These are phyloP conservation scores for Jordanella pulchra DNA, from an alignment of 2,797 vertebrate species.

Conservation along the genomic window DNA sequence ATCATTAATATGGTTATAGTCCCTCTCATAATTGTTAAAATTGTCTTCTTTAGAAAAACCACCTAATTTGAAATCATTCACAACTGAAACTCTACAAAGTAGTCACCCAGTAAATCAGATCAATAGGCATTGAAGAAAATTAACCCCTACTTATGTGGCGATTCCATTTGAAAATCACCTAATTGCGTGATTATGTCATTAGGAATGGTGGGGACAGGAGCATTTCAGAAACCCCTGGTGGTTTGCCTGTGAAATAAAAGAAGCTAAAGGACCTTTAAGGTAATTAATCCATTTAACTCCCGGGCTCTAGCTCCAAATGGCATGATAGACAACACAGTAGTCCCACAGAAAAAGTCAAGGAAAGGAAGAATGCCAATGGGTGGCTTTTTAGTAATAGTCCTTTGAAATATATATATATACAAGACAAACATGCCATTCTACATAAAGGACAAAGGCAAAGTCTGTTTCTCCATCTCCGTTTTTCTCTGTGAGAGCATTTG, in stretches of 20 bases:
- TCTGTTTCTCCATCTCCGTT: constrained; percentile 56
- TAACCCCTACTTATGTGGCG: constrained; percentile 82
- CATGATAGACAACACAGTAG: constrained; percentile 80
- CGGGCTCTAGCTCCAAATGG: constrained; percentile 75
- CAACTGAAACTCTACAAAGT: constrained; percentile 62
- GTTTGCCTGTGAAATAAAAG: constrained; percentile 86
- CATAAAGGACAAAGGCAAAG: constrained; percentile 65
- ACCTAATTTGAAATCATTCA: constrained; percentile 28
- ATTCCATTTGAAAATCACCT: constrained; percentile 87
- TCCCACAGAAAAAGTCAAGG: constrained; percentile 69
- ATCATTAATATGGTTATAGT: background rate
- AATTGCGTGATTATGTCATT: constrained; percentile 98
- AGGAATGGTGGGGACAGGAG: constrained; percentile 66
- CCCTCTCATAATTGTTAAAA: constrained; percentile 13
- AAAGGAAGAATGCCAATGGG: constrained; percentile 80
- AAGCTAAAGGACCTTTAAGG: constrained; percentile 87
- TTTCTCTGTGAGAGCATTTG: constrained; percentile 56
- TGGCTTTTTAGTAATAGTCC: constrained; percentile 84
- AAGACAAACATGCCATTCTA: constrained; percentile 85
- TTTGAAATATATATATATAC: constrained; percentile 90
- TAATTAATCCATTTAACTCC: constrained; percentile 95
- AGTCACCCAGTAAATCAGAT: constrained; percentile 76
- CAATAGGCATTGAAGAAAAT: constrained; percentile 81
- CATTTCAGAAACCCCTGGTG: constrained; percentile 86
- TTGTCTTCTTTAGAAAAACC: constrained; percentile 18